Evolutionary conservation across 37 sponge, comb jelly and placozoan species (phyloP).

Genomic region (Bolinopsis microptera): DNA sequence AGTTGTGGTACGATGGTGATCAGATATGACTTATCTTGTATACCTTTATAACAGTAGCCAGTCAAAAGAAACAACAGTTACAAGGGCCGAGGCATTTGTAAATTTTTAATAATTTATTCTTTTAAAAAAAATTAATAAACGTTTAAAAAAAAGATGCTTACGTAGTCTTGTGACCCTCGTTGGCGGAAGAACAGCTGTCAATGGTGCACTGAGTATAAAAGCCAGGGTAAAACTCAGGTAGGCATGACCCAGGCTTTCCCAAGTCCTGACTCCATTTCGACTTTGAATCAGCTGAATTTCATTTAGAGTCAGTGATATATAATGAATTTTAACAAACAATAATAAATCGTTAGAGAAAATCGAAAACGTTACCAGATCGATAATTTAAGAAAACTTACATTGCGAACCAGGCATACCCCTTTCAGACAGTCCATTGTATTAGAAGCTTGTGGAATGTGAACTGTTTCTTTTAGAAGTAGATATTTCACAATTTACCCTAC

Average conservation of each 20-base stretch:
- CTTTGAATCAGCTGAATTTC: background rate
- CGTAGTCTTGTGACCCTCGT: constrained; percentile 6
- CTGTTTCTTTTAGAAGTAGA: background rate
- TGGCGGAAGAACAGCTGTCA: background rate
- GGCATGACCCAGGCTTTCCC: background rate
- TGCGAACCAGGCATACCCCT: background rate
- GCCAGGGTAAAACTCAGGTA: background rate
- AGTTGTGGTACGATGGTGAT: no score
- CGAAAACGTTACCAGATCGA: no score
- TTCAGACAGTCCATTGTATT: background rate
- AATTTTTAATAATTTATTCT: no score
- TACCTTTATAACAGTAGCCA: no score
- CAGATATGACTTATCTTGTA: no score
- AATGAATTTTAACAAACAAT: background rate
- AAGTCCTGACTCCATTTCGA: background rate
- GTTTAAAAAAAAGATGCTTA: background rate
- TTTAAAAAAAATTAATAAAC: no score
- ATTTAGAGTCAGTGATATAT: no score
- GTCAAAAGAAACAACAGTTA: no score
- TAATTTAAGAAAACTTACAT: background rate
- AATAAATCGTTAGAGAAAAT: no score
- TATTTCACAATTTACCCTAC: no score
- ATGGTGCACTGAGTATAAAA: background rate
- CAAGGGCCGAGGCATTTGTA: no score
- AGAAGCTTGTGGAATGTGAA: background rate